These are phyloP conservation scores for Leiothrix lutea DNA, from an alignment of 2,113 vertebrate genomes.

Conservation along the genomic window DNA sequence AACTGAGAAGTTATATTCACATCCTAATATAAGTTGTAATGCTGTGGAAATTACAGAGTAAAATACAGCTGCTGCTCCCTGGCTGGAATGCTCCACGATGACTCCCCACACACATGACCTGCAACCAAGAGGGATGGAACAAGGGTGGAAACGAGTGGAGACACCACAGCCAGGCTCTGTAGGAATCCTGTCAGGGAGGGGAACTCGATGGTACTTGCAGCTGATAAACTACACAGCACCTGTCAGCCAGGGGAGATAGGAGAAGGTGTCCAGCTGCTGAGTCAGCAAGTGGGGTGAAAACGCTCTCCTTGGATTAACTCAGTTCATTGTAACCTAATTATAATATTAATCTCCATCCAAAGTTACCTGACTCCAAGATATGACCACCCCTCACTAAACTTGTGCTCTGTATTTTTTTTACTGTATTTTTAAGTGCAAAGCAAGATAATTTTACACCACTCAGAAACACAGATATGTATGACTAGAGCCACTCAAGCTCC, in stretches of 20 bases:
- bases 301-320: neutral
- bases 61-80: neutral
- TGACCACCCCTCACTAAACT: neutral
- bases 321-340: no score
- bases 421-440: neutral
- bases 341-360: neutral
- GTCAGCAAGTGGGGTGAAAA: neutral
- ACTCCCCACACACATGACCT: neutral
- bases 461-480: neutral
- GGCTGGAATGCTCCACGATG: neutral
- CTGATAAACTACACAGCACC: neutral
- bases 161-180: neutral
- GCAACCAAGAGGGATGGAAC: neutral
- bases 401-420: neutral
- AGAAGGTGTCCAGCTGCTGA: neutral
- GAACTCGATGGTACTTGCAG: neutral
- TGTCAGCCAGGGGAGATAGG: neutral
- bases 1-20: neutral
- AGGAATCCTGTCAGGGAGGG: neutral
- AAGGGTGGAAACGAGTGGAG: accelerated
- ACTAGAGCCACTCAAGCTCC: neutral
- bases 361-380: neutral
- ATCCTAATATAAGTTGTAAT: neutral
- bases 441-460: neutral
- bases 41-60: neutral